Evolutionary conservation across 2,113 vertebrate species (phyloP).

Genomic region (Porphyrio hochstetteri): DNA sequence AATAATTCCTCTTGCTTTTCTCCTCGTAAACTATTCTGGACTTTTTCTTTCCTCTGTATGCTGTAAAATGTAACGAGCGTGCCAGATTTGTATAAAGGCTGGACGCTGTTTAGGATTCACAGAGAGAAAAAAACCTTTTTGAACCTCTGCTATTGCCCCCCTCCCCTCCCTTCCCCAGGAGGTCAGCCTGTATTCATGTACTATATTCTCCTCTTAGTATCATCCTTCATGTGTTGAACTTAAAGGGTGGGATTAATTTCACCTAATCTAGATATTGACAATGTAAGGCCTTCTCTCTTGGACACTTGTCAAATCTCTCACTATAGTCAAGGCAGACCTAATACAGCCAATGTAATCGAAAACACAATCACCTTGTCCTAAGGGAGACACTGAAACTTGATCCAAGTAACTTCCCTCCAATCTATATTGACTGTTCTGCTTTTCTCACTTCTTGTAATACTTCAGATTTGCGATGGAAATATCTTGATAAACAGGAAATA

Average conservation of each 20-base stretch:
- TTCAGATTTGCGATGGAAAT: neutral
- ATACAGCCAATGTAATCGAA: neutral
- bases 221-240: neutral
- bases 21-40: accelerated
- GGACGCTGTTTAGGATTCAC: neutral
- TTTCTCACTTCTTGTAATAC: neutral
- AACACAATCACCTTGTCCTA: neutral
- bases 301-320: neutral
- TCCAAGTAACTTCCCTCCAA: neutral
- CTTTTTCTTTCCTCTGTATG: neutral
- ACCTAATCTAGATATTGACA: neutral
- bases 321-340: neutral
- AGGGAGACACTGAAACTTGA: neutral
- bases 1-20: neutral
- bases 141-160: neutral
- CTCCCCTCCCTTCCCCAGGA: neutral
- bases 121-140: neutral
- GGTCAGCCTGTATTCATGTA: neutral
- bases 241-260: neutral
- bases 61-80: neutral
- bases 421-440: neutral
- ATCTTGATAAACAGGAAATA: neutral
- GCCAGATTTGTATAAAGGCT: neutral
- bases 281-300: neutral
- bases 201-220: neutral